phyloP scores from a whole-genome alignment of 1,140 invertebrate genomes.

The Chrysoperla carnea region DNA sequence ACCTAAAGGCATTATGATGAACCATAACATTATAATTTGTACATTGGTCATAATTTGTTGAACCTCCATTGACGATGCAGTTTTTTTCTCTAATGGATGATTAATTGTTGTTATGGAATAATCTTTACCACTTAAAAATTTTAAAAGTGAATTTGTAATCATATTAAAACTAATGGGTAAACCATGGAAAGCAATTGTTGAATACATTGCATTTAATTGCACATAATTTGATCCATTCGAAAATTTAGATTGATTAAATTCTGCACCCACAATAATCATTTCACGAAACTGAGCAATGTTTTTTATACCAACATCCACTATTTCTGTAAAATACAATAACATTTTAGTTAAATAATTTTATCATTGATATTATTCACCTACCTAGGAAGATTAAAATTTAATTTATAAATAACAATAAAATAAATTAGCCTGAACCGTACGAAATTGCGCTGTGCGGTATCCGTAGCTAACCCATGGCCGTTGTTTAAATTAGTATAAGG shows the following conservation, averaged over 20 bases:
- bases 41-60: constrained; percentile 6
- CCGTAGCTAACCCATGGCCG: no score
- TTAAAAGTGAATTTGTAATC: constrained; percentile 34
- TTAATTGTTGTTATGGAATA: constrained; percentile 38
- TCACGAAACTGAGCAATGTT: constrained; percentile 16
- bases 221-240: constrained; percentile 1
- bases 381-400: no score
- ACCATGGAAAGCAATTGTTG: constrained; percentile 36
- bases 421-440: no score
- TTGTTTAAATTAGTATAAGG: no score
- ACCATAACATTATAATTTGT: constrained; percentile 13
- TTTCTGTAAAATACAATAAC: no score
- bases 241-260: constrained; percentile 19
- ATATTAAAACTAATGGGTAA: constrained; percentile 37
- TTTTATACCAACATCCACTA: constrained; percentile 6
- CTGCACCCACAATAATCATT: constrained; percentile 15
- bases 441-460: no score
- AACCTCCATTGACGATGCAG: no score
- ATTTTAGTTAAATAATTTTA: no score
- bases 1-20: constrained; percentile 16
- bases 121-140: constrained; percentile 18
- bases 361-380: no score
- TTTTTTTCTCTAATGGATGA: constrained; percentile 20
- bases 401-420: no score
- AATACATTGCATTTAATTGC: constrained; percentile 25